Base-by-base conservation (phyloP, 2,113 vertebrate species). In the Plecturocebus donacophilus region DNA sequence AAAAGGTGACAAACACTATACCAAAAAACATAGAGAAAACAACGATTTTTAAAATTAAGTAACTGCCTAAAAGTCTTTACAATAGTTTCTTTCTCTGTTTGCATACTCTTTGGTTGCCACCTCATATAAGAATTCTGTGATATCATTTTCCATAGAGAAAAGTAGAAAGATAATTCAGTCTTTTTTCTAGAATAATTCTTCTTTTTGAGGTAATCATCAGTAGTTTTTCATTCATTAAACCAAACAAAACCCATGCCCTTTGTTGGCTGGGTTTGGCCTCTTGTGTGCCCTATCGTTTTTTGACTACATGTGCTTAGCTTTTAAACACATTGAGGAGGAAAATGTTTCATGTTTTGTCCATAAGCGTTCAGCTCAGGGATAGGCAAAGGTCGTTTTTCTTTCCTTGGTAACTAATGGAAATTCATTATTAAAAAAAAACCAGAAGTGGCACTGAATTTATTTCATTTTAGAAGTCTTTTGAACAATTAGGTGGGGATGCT, bases 221-320 rank as follows among this genome's bases (percentile, higher is more conserved):
- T 73, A 70, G 1, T 38, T 58, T 7, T 86, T 75, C n/a, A n/a
- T 95, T 25, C 12, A 96, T 84, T 88, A 32, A n/a, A 83, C 6
- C 64, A 38, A 94, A 95, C 93, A 93, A 54, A 87, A 32, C 9
- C 13, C 30, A 82, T 1, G 6, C 0, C 30, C 79, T 73, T 25
- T 7, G 4, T 47, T 83, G 40, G 10, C 2, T 49, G 56, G 40
- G 87, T 66, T 47, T 96, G 52, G 3, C 27, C 49, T 52, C 66
- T 70, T 95, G 1, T 47, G 76, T 17, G 4, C 45, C 3, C 16
- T 85, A 12, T 86, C 14, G 3, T 19, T 30, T 12, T 35, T 8
- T 30, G 86, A 84, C 12, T 89, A 92, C 30, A 86, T 90, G 9
- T 68, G 11, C 92, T 97, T 75, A 77, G 71, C 77, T 96, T 56